Conservation (phyloP, 2,888 invertebrate species). For the Scaptomyza parva region DNA sequence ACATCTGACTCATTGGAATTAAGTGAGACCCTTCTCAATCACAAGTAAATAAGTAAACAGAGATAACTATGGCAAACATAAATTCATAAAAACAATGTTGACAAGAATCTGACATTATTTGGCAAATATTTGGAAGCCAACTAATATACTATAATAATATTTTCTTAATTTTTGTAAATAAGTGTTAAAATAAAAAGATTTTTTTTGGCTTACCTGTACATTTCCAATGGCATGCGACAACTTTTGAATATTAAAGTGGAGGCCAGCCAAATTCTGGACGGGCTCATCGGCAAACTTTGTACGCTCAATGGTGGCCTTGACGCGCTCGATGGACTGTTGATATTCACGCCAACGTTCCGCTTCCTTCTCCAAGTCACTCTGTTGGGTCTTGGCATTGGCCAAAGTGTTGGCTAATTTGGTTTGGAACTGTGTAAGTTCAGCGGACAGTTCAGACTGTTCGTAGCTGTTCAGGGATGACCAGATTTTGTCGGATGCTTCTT, state of each 20-base stretch:
- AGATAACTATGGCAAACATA: not conserved
- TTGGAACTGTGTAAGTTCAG: slow-evolving; percentile 92
- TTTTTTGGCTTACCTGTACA: slow-evolving; percentile 88
- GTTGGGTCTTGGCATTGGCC: slow-evolving; percentile 92
- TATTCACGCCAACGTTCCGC: slow-evolving; percentile 94
- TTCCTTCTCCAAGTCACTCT: slow-evolving; percentile 92
- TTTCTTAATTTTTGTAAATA: too few relatives aligned
- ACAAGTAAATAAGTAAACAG: not conserved
- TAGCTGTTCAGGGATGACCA: slow-evolving; percentile 93
- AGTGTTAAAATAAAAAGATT: too few relatives aligned
- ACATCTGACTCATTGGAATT: slow-evolving; percentile 4
- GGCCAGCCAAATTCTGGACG: slow-evolving; percentile 91
- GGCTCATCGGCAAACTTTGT: slow-evolving; percentile 92
- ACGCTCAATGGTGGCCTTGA: slow-evolving; percentile 90
- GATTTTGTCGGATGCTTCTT: slow-evolving; percentile 93
- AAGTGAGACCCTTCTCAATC: not conserved
- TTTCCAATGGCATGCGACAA: slow-evolving; percentile 90
- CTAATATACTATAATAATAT: too few relatives aligned
- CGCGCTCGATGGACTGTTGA: slow-evolving; percentile 91
- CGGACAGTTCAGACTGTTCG: slow-evolving; percentile 93
- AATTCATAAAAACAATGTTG: not conserved
- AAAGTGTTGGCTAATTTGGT: slow-evolving; percentile 92
- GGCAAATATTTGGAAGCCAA: not conserved
- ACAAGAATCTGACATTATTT: not conserved
- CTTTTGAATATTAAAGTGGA: slow-evolving; percentile 94